These are phyloP conservation scores for Prionailurus bengalensis DNA, from an alignment of 2,113 vertebrate species.

Conservation along the genomic window DNA sequence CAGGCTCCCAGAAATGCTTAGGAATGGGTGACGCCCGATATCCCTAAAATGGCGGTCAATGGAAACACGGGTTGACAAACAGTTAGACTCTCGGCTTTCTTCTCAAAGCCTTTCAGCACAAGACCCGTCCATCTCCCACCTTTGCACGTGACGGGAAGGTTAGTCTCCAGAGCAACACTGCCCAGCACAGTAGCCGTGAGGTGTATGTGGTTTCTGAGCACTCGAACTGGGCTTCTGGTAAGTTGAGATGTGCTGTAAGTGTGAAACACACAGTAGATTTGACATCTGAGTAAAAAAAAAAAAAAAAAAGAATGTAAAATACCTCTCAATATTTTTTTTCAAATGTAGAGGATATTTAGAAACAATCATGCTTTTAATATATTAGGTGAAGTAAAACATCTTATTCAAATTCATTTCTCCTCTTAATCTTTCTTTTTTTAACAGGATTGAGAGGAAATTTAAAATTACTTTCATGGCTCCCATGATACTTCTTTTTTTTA, in stretches of 20 bases:
- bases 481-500: not conserved
- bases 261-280: not conserved
- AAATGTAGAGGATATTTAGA: not conserved
- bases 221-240: not conserved
- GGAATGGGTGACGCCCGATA: not conserved
- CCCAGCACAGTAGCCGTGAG: accelerated
- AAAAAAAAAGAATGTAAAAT: not conserved
- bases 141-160: not conserved
- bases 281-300: not conserved
- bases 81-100: not conserved
- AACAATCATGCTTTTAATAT: not conserved
- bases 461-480: not conserved
- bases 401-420: not conserved
- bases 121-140: no score
- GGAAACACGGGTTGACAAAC: not conserved
- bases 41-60: not conserved
- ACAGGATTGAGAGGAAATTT: not conserved
- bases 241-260: not conserved
- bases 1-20: not conserved
- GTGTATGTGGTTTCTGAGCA: not conserved
- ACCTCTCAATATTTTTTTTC: not conserved
- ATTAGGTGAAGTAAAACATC: not conserved
- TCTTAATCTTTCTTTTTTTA: not conserved
- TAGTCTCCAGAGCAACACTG: not conserved
- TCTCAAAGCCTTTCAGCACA: not conserved